phyloP scores from a whole-genome alignment of 2,888 invertebrate species.

The Eristalinus sepulchralis region DNA sequence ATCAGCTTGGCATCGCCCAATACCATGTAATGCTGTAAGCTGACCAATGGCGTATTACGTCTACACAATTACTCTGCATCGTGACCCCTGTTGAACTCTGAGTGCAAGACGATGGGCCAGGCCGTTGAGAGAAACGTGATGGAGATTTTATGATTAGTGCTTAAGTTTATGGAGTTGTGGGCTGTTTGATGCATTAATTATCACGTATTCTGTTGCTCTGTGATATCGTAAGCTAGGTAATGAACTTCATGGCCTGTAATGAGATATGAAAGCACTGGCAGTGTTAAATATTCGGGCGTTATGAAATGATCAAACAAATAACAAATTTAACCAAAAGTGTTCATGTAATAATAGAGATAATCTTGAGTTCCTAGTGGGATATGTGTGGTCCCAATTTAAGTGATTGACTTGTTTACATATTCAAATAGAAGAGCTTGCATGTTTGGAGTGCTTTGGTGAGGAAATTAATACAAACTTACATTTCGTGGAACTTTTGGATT shows the following conservation, averaged over 20 bases:
- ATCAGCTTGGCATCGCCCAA: neutral
- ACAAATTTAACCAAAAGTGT: no score
- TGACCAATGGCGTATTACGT: neutral
- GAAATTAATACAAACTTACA: no score
- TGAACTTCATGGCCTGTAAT: neutral
- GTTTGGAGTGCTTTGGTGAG: no score
- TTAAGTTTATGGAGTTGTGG: neutral
- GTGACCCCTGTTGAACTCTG: slow-evolving; percentile 27
- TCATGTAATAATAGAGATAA: no score
- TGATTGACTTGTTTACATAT: no score
- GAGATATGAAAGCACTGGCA: neutral
- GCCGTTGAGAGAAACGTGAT: slow-evolving; percentile 12
- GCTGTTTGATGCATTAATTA: slow-evolving; percentile 28
- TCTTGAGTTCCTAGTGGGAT: no score
- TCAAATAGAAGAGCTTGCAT: no score
- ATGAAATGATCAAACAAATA: neutral
- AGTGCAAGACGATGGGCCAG: neutral
- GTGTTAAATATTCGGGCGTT: neutral
- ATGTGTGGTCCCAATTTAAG: no score
- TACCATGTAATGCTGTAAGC: neutral
- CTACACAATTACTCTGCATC: neutral
- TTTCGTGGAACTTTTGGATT: no score
- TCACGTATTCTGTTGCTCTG: neutral
- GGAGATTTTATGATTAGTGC: neutral
- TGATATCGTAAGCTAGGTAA: neutral